A percentile compares a stretch with the other conserved stretches of the same genome.
Evolutionary conservation across 2,797 vertebrate genomes (phyloP).

Genomic region (Hippopotamyrus pictus): DNA sequence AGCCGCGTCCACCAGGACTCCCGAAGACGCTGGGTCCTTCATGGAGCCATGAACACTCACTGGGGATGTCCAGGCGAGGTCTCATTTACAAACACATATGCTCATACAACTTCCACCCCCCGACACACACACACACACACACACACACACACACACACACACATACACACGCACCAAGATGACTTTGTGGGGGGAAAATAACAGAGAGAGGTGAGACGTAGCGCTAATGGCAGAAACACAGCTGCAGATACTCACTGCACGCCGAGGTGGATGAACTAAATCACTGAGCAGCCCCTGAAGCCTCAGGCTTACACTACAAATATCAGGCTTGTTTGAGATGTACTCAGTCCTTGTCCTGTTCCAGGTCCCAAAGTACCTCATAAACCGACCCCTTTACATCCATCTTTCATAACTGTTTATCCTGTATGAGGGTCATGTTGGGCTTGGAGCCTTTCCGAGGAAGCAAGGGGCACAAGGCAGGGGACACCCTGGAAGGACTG

Average conservation of each 20-base stretch:
- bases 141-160: background rate
- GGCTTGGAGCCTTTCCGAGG: background rate
- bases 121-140: background rate
- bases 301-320: background rate
- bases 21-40: background rate
- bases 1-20: background rate
- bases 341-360: slow-evolving; percentile 2
- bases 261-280: background rate
- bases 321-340: background rate
- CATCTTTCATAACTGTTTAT: background rate
- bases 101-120: background rate
- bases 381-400: background rate
- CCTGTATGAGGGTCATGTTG: background rate
- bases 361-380: background rate
- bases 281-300: background rate
- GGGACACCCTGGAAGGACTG: background rate
- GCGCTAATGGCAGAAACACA: background rate
- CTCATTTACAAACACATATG: background rate
- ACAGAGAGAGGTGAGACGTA: background rate
- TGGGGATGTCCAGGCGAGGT: background rate
- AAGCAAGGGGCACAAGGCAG: background rate
- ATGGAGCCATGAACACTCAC: background rate
- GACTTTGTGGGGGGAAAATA: background rate
- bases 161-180: background rate
- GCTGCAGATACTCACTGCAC: background rate